Evolutionary conservation across 2,888 invertebrate species (phyloP), one percentile per base, ranked within the genome.

Genomic region (Sarcophaga subvicina): DNA sequence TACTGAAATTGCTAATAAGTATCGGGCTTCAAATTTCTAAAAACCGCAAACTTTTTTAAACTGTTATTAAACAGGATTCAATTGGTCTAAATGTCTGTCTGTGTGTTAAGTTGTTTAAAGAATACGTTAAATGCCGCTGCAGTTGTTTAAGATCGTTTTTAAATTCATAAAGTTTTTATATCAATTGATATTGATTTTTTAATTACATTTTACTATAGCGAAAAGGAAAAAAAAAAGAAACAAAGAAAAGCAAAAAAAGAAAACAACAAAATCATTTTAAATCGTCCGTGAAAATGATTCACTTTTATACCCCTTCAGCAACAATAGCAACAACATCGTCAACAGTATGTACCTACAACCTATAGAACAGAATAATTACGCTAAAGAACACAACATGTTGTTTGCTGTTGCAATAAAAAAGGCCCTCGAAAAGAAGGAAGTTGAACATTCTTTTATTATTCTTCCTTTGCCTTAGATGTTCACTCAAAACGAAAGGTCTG

Each of bases 351-450:
- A 17, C 54, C 59, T 20, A 69, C 66, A 54, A 63, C 69, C 80
- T 80, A 64, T 64, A 37, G 59, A 66, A 45, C 60, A 27, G 49
- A 77, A 64, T 71, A 76, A 80, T 85, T 80, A 66, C 71, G 70
- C 71, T 76, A 37, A 80, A 85, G 70, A 60, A 80, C 76, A 85
- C 76, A 60, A 77, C 76, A 76, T 80, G 70, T 71, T 37, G 59
- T 75, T 75, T 80, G n/a, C 20, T 67, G 5, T 17, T 77, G 60
- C 71, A 64, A 84, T 84, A 82, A 87, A 79, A 79, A 54, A 54
- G 54, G 78, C 71, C 79, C 84, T 84, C 17, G 81, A 84, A 84
- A 84, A 71, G 70, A 79, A 84, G 87, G 84, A 87, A 87, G 87
- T 87, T 87, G 76, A 84, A 72, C 71, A 86, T 79, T 79, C 71